Evolutionary conservation across 1,140 invertebrate species (phyloP).

Genomic region (Macrotrachela quadricornifera): DNA sequence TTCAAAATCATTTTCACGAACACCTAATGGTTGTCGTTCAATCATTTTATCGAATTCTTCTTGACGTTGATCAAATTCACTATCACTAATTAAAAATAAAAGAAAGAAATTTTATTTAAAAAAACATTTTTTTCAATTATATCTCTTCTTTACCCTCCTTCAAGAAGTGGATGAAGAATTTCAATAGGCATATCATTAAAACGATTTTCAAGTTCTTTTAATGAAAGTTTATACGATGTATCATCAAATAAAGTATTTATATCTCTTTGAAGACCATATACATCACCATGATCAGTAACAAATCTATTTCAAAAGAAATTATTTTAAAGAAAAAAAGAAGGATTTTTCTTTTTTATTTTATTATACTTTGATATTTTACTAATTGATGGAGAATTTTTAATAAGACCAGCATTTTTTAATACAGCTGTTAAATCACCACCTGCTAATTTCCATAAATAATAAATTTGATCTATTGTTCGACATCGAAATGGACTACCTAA

Average conservation of each 20-base stretch:
- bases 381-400: slow-evolving; percentile 40
- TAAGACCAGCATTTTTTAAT: slow-evolving; percentile 67
- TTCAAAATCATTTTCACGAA: slow-evolving; percentile 79
- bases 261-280: background rate
- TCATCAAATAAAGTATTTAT: slow-evolving; percentile 38
- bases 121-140: no score
- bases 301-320: background rate
- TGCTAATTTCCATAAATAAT: slow-evolving; percentile 79
- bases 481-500: background rate
- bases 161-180: slow-evolving; percentile 53
- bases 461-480: slow-evolving; percentile 47
- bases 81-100: background rate
- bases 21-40: slow-evolving; percentile 59
- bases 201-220: slow-evolving; percentile 49
- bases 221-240: slow-evolving; percentile 53
- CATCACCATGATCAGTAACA: slow-evolving; percentile 9
- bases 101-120: slow-evolving; percentile 5
- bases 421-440: slow-evolving; percentile 75
- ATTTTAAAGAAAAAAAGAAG: no score
- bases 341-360: no score
- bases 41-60: slow-evolving; percentile 10
- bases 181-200: slow-evolving; percentile 51
- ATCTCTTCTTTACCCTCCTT: slow-evolving; percentile 37
- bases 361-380: slow-evolving; percentile 33
- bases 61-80: slow-evolving; percentile 8